Percentiles rank a stretch among this genome's conserved stretches.
These are phyloP conservation scores for Diaperis boleti DNA, from an alignment of 2,888 invertebrate genomes.

Conservation along the genomic window DNA sequence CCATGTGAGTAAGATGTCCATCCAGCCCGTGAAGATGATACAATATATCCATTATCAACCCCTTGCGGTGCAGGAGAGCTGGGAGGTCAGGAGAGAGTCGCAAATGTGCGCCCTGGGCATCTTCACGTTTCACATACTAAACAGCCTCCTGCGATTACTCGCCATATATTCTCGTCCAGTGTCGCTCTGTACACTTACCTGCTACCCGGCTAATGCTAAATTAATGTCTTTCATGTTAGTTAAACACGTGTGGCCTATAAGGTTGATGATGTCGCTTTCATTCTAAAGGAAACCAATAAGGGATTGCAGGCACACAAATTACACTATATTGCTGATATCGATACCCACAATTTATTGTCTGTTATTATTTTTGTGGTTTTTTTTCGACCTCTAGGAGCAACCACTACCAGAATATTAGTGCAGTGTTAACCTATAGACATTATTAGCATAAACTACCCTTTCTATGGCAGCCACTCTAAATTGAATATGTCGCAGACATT, in stretches of 20 bases:
- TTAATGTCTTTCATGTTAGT: slow-evolving; percentile 46
- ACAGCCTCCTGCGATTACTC: slow-evolving; percentile 66
- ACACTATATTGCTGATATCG: no score
- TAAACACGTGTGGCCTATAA: slow-evolving; percentile 41
- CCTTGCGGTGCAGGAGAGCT: slow-evolving; percentile 51
- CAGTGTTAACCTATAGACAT: no score
- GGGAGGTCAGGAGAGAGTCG: slow-evolving; percentile 54
- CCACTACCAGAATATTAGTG: no score
- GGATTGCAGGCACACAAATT: no score
- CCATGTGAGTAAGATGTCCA: slow-evolving; percentile 55
- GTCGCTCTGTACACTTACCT: slow-evolving; percentile 43
- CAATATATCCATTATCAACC: slow-evolving; percentile 65
- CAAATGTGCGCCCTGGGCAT: slow-evolving; percentile 64
- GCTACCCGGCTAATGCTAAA: slow-evolving; percentile 43
- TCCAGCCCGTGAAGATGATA: slow-evolving; percentile 61
- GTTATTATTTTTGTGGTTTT: no score
- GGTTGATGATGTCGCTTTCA: background rate
- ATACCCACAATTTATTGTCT: no score
- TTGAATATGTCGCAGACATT: no score
- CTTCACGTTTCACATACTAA: slow-evolving; percentile 66
- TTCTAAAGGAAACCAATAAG: no score
- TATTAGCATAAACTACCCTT: no score
- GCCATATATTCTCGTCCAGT: slow-evolving; percentile 57
- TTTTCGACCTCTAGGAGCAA: no score
- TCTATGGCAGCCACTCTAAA: no score